Evolutionary conservation across 2,888 invertebrate species (phyloP).

Genomic region (Microplitis deprimator): DNA sequence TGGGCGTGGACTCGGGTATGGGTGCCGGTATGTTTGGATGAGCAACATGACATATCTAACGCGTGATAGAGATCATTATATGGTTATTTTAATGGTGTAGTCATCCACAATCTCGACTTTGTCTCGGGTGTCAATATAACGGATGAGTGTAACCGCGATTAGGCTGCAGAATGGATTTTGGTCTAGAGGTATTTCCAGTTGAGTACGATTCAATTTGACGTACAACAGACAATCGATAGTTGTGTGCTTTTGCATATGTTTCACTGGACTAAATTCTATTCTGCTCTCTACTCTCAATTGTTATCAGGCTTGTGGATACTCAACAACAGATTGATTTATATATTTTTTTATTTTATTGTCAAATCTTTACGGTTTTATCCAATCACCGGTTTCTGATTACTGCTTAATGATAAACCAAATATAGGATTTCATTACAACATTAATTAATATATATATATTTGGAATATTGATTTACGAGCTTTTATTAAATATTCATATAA

Average conservation of each 20-base stretch:
- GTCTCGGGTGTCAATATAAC: constrained; percentile 49
- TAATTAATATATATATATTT: too few species aligned
- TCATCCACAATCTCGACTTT: constrained; percentile 14
- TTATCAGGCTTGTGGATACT: too few species aligned
- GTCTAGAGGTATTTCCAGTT: constrained; percentile 56
- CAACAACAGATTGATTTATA: too few species aligned
- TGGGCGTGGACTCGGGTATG: background rate
- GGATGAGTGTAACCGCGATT: constrained; percentile 60
- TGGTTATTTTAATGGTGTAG: background rate
- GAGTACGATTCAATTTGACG: constrained; percentile 62
- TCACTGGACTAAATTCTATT: constrained; percentile 34
- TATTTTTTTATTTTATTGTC: too few species aligned
- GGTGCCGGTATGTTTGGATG: background rate
- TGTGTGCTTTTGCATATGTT: constrained; percentile 34
- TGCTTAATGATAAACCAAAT: too few species aligned
- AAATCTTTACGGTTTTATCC: too few species aligned
- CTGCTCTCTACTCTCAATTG: background rate
- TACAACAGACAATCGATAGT: constrained; percentile 44
- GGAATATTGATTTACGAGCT: too few species aligned
- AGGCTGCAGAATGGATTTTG: constrained; percentile 57
- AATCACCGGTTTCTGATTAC: too few species aligned
- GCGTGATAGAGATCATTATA: background rate
- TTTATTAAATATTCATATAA: too few species aligned
- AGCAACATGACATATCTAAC: background rate
- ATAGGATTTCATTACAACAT: too few species aligned